phyloP scores from a whole-genome alignment of 2,888 invertebrate species.

The Spisula subtruncata region DNA sequence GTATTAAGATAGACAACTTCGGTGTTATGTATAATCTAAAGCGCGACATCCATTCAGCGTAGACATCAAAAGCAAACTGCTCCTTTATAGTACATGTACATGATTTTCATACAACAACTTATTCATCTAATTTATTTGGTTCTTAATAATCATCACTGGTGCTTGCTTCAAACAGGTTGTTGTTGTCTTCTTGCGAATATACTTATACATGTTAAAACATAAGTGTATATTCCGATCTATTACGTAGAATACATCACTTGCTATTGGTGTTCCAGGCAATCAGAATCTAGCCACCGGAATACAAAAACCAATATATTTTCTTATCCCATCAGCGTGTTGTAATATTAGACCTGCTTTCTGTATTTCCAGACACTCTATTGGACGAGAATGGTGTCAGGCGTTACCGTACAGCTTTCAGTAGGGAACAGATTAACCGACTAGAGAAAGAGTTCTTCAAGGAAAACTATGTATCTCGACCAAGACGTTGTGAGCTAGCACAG shows the following conservation, averaged over 20 bases:
- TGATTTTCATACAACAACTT: no score
- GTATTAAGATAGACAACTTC: neutral
- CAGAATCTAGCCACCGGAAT: neutral
- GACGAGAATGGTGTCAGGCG: constrained; percentile 88
- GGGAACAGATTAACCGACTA: constrained; percentile 96
- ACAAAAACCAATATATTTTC: neutral
- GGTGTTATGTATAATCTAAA: neutral
- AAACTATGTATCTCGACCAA: constrained; percentile 98
- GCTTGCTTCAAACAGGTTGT: no score
- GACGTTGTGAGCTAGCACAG: constrained; percentile 97
- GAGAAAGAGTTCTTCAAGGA: constrained; percentile 99
- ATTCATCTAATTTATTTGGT: no score
- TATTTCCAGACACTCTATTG: constrained; percentile 54
- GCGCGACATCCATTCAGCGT: no score
- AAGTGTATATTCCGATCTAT: neutral
- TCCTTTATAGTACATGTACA: no score
- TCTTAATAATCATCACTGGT: no score
- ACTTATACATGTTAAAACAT: neutral
- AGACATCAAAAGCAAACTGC: no score
- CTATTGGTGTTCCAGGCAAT: neutral
- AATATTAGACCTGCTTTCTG: neutral
- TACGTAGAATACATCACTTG: neutral
- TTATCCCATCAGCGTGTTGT: neutral
- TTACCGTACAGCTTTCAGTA: constrained; percentile 98
- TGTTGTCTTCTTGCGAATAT: no score